These are phyloP conservation scores for Bergia puertoricense DNA, from an alignment of 92 coral and sea anemone genomes.

Conservation along the genomic window DNA sequence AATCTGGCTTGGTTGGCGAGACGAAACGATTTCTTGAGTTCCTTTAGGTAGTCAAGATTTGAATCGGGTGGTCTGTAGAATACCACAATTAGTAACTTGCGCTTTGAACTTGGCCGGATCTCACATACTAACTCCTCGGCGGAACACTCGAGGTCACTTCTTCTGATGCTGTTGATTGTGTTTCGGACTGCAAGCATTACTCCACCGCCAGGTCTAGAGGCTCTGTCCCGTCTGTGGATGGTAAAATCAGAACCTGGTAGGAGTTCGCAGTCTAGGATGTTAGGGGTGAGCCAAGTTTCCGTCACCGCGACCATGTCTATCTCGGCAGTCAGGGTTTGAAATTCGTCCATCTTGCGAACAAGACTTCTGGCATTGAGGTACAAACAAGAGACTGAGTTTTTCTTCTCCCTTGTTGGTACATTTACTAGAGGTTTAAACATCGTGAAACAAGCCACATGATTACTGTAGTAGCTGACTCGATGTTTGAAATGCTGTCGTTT, in stretches of 20 bases:
- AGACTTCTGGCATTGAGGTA: constrained; percentile 43
- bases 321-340: not conserved
- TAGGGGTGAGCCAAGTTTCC: constrained; percentile 39
- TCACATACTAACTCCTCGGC: no score
- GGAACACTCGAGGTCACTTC: no score
- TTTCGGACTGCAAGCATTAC: no score
- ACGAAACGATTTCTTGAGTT: constrained; percentile 41
- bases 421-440: constrained; percentile 23
- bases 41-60: not conserved
- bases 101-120: constrained; percentile 4
- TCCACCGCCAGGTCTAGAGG: no score
- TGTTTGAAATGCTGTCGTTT: constrained; percentile 22
- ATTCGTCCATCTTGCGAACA: constrained; percentile 4
- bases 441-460: not conserved
- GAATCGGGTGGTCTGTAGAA: no score
- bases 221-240: no score
- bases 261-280: constrained; percentile 33
- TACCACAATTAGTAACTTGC: no score
- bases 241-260: constrained; percentile 18
- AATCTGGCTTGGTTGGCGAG: not conserved
- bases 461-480: constrained; percentile 11
- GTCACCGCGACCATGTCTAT: not conserved
- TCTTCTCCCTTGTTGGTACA: constrained; percentile 14
- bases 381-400: constrained; percentile 21
- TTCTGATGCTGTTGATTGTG: no score